phyloP scores from a whole-genome alignment of 2,113 vertebrate species.

The Tympanuchus pallidicinctus region DNA sequence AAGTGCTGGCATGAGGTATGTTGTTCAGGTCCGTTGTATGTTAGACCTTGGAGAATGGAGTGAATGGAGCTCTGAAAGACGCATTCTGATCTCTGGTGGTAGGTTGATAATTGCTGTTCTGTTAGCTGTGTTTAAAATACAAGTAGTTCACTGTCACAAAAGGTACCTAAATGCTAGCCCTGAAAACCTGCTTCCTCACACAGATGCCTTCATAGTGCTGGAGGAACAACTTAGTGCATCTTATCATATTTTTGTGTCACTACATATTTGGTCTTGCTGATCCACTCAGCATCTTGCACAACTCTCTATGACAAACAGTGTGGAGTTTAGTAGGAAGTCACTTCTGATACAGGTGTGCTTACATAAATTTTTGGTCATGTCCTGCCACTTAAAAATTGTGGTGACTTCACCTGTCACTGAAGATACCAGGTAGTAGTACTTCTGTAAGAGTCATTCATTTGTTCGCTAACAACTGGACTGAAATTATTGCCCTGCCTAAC shows the following conservation, averaged over 20 bases:
- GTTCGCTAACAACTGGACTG: neutral
- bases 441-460: neutral
- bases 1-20: neutral
- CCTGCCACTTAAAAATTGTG: neutral
- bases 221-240: neutral
- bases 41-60: constrained; percentile 58
- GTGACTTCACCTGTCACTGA: neutral
- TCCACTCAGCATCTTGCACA: neutral
- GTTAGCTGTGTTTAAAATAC: neutral
- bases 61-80: constrained; percentile 32
- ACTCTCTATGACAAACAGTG: neutral
- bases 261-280: neutral
- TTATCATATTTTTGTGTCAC: neutral
- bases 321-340: neutral
- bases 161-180: neutral
- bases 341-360: neutral
- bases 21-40: constrained; percentile 53
- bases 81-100: constrained; percentile 10
- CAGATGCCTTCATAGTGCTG: accelerated
- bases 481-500: neutral
- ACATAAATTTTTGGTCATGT: neutral
- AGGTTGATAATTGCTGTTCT: neutral
- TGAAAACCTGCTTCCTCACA: neutral
- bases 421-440: neutral
- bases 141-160: neutral